phyloP scores from a whole-genome alignment of 2,888 invertebrate species.

The Morpho helenor region DNA sequence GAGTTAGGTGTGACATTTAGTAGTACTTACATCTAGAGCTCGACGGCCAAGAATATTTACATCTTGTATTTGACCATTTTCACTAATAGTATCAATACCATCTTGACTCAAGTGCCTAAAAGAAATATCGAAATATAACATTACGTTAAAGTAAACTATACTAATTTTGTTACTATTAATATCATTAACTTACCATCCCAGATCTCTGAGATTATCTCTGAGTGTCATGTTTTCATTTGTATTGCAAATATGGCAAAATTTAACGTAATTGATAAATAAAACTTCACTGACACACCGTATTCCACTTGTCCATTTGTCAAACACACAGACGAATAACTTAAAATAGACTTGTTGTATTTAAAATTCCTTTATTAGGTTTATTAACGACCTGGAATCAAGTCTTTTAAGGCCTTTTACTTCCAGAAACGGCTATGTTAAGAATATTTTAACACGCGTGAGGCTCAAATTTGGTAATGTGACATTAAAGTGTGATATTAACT shows the following conservation, averaged over 20 bases:
- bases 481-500: too few relatives aligned
- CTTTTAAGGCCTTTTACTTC: too few relatives aligned
- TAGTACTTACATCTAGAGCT: slow-evolving; percentile 84
- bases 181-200: slow-evolving; percentile 81
- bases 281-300: slow-evolving; percentile 55
- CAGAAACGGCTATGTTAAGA: too few relatives aligned
- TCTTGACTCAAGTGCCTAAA: slow-evolving; percentile 86
- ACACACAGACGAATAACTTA: slow-evolving; percentile 12
- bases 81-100: slow-evolving; percentile 83
- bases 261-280: slow-evolving; percentile 52
- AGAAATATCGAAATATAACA: slow-evolving; percentile 40
- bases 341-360: background rate
- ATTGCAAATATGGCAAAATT: slow-evolving; percentile 57
- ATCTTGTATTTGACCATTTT: slow-evolving; percentile 82
- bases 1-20: slow-evolving; percentile 22
- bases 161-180: slow-evolving; percentile 10
- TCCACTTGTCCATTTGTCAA: slow-evolving; percentile 31
- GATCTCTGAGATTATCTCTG: slow-evolving; percentile 80
- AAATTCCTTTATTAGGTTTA: too few relatives aligned
- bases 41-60: slow-evolving; percentile 80
- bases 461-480: too few relatives aligned
- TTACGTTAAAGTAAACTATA: slow-evolving; percentile 21
- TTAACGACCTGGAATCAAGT: too few relatives aligned
- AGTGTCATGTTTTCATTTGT: slow-evolving; percentile 77
- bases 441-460: too few relatives aligned